Percentiles rank a stretch among this genome's conserved stretches.
Evolutionary conservation across 1,140 invertebrate genomes (phyloP).

Genomic region (Aethina tumida): DNA sequence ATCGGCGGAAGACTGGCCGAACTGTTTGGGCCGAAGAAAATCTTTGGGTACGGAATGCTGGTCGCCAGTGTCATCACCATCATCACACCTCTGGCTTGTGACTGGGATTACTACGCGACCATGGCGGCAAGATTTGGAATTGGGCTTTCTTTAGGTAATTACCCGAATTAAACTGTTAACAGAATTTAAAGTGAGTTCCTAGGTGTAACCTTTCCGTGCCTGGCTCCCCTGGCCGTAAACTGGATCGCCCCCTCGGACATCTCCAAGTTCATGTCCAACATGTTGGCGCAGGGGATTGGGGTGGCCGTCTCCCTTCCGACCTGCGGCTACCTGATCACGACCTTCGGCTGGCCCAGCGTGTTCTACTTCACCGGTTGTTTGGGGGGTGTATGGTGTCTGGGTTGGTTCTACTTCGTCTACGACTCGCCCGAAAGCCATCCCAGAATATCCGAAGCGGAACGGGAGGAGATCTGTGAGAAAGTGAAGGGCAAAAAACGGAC

Average conservation of each 20-base stretch:
- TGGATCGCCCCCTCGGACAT: too few species aligned
- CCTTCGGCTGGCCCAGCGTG: constrained; percentile 62
- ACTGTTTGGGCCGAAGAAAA: constrained; percentile 60
- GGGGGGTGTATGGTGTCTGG: constrained; percentile 46
- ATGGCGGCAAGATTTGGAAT: too few species aligned
- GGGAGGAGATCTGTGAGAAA: constrained; percentile 48
- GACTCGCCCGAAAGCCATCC: constrained; percentile 52
- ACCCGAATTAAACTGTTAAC: too few species aligned
- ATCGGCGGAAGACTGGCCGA: constrained; percentile 75
- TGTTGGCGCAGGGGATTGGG: too few species aligned
- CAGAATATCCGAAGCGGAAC: constrained; percentile 48
- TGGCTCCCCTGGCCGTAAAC: too few species aligned
- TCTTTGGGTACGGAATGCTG: constrained; percentile 74
- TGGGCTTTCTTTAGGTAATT: constrained; percentile 46
- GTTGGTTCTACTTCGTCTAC: constrained; percentile 52
- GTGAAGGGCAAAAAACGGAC: constrained; percentile 52
- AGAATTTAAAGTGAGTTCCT: too few species aligned
- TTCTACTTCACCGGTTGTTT: constrained; percentile 66
- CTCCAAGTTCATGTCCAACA: too few species aligned
- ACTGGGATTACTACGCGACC: constrained; percentile 41
- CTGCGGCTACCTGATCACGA: constrained; percentile 39
- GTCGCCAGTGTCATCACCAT: constrained; percentile 68
- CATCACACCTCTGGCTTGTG: constrained; percentile 62
- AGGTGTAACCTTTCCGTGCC: too few species aligned
- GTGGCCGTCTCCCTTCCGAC: too few species aligned